phyloP scores from a whole-genome alignment of 2,888 invertebrate species.

The Folsomia manolachei region DNA sequence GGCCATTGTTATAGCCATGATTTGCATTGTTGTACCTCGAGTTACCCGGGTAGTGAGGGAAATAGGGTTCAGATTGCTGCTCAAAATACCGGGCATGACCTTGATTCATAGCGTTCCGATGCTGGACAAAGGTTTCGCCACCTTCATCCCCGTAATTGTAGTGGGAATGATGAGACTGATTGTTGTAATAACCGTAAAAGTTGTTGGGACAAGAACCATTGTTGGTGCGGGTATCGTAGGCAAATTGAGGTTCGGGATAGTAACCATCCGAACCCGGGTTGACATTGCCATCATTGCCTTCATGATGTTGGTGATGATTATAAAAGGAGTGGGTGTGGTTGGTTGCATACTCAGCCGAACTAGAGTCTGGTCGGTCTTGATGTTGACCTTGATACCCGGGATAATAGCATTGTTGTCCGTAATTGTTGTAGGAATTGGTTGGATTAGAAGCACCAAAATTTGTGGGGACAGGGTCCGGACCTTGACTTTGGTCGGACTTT shows the following conservation, averaged over 20 bases:
- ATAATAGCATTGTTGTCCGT: constrained; percentile 28
- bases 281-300: too few relatives aligned
- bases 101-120: background rate
- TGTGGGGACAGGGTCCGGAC: constrained; percentile 26
- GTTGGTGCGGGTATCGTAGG: too few relatives aligned
- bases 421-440: constrained; percentile 30
- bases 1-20: constrained; percentile 6
- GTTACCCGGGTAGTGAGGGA: background rate
- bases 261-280: too few relatives aligned
- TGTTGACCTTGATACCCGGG: constrained; percentile 32
- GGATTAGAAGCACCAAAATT: constrained; percentile 37
- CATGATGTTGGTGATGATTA: too few relatives aligned
- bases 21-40: constrained; percentile 7
- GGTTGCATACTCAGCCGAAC: constrained; percentile 10
- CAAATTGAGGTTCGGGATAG: too few relatives aligned
- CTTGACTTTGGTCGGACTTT: constrained; percentile 34
- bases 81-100: constrained; percentile 7
- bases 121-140: background rate
- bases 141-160: constrained; percentile 1
- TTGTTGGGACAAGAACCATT: background rate
- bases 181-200: background rate
- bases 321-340: too few relatives aligned
- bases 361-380: constrained; percentile 23
- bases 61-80: background rate
- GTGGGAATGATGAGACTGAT: background rate